Conservation (phyloP, 2,113 vertebrate genomes). For the Steatornis caripensis region DNA sequence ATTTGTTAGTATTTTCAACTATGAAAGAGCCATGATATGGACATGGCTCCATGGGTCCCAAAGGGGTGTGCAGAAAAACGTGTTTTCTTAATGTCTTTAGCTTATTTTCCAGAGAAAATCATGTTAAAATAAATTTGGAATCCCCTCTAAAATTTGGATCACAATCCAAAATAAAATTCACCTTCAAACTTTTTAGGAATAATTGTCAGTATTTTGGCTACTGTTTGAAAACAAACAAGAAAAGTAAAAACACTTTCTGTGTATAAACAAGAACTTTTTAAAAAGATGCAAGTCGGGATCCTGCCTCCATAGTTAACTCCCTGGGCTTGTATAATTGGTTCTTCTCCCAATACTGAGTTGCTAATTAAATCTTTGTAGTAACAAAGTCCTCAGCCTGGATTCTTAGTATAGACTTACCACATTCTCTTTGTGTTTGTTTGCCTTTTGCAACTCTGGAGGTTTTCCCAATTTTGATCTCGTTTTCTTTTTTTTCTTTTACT, state of each 20-base stretch:
- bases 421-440: background rate
- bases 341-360: background rate
- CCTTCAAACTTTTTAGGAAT: background rate
- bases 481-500: background rate
- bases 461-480: background rate
- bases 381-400: background rate
- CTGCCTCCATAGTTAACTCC: background rate
- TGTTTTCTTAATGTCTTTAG: background rate
- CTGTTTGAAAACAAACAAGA: background rate
- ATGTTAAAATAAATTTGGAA: background rate
- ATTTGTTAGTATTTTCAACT: background rate
- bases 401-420: background rate
- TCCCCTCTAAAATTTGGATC: background rate
- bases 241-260: background rate
- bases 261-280: background rate
- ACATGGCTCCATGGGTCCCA: too few species aligned
- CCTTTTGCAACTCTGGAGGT: background rate
- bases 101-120: background rate
- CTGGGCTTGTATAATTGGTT: background rate
- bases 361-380: constrained; percentile 31
- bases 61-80: too few species aligned
- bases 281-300: background rate
- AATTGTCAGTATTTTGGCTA: background rate
- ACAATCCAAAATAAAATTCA: background rate
- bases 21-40: background rate